Percentiles rank a stretch among this genome's conserved stretches.
phyloP scores from a whole-genome alignment of 2,113 vertebrate genomes.

The Aegypius monachus region DNA sequence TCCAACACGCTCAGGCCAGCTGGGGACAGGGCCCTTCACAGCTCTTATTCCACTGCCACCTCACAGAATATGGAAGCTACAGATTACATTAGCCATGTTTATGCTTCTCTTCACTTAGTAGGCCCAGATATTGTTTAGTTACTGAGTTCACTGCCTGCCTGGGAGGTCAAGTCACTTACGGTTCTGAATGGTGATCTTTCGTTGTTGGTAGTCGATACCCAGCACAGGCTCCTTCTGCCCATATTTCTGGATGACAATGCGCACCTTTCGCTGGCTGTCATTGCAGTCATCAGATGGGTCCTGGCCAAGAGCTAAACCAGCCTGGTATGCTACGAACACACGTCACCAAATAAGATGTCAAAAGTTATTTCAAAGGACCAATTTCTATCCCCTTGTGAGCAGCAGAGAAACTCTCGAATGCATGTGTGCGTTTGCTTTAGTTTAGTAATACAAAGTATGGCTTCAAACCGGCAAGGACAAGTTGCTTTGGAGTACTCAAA shows the following conservation, averaged over 20 bases:
- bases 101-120: neutral
- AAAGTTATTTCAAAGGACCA: neutral
- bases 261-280: conserved; percentile 85
- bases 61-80: neutral
- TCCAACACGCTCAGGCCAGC: neutral
- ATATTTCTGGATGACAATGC: conserved; percentile 85
- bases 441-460: neutral
- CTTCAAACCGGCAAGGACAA: neutral
- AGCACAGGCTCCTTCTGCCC: conserved; percentile 82
- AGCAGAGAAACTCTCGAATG: neutral
- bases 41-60: neutral
- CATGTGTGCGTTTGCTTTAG: neutral
- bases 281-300: conserved; percentile 89
- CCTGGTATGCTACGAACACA: conserved; percentile 83
- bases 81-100: neutral
- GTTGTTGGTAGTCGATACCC: conserved; percentile 85
- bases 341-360: neutral
- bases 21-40: neutral
- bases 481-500: neutral
- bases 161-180: conserved; percentile 72
- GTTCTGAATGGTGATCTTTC: conserved; percentile 91
- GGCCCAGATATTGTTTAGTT: neutral
- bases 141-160: neutral
- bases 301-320: conserved; percentile 83
- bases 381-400: neutral